Evolutionary conservation across 2,113 vertebrate species (phyloP).

Genomic region (Melanerpes formicivorus): DNA sequence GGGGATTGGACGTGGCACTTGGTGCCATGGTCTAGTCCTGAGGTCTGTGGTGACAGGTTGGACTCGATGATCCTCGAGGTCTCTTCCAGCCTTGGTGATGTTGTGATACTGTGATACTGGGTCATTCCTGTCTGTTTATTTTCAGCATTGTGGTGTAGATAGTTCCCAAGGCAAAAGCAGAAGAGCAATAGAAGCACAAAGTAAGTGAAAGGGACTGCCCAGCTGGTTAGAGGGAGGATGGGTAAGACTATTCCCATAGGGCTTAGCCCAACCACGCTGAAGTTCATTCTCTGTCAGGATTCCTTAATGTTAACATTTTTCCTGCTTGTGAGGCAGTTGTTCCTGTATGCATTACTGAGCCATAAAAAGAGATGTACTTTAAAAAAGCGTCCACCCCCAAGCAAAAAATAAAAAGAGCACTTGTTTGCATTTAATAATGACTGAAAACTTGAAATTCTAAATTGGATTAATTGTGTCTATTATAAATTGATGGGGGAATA

Average conservation of each 20-base stretch:
- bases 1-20: no score
- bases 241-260: neutral
- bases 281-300: neutral
- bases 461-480: conserved; percentile 75
- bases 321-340: neutral
- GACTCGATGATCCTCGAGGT: no score
- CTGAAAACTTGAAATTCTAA: conserved; percentile 67
- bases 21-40: no score
- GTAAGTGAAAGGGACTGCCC: neutral
- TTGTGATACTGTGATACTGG: neutral
- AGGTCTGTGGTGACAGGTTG: no score
- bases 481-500: conserved; percentile 72
- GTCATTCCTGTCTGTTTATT: neutral
- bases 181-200: neutral
- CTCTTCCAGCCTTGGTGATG: no score
- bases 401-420: conserved; percentile 52
- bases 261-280: neutral
- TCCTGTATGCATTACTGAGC: conserved; percentile 7
- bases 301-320: neutral
- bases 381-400: neutral
- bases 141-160: neutral
- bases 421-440: conserved; percentile 69
- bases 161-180: neutral
- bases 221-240: neutral
- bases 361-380: neutral